Evolutionary conservation across 2,888 invertebrate species (phyloP).

Genomic region (Encarsia formosa): DNA sequence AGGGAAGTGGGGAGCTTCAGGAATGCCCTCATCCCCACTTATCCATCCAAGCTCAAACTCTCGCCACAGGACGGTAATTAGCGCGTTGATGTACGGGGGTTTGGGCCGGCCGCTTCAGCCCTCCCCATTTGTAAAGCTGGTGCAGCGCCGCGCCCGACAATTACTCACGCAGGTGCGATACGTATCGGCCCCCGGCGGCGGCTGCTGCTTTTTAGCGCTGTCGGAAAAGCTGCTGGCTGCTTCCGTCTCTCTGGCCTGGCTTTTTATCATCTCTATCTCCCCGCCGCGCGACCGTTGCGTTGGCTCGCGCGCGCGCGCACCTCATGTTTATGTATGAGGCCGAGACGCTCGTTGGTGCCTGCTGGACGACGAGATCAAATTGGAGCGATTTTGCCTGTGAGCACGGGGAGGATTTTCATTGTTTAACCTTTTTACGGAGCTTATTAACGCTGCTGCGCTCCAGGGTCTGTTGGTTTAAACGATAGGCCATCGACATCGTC

Average conservation of each 20-base stretch:
- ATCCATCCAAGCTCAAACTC: too few species aligned
- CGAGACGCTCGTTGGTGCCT: neutral
- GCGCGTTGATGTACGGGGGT: slow-evolving; percentile 39
- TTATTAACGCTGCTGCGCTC: neutral
- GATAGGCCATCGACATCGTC: too few species aligned
- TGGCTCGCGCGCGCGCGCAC: neutral
- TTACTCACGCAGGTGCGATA: slow-evolving; percentile 31
- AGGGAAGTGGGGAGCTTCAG: too few species aligned
- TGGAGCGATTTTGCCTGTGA: slow-evolving; percentile 3
- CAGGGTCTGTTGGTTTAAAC: too few species aligned
- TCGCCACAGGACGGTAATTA: too few species aligned
- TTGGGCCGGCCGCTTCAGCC: neutral
- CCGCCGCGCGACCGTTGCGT: neutral
- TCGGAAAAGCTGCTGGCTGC: slow-evolving; percentile 15
- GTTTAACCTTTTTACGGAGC: neutral
- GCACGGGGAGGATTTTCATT: too few species aligned
- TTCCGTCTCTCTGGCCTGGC: neutral
- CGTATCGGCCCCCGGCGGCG: slow-evolving; percentile 20
- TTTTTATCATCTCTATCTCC: neutral
- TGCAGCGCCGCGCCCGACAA: slow-evolving; percentile 22
- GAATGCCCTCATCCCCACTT: too few species aligned
- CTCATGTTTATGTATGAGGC: too few species aligned
- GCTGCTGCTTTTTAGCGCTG: slow-evolving; percentile 23
- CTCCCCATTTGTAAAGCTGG: slow-evolving; percentile 22
- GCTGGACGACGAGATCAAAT: slow-evolving; percentile 13